A percentile compares a stretch with the other conserved stretches of the same genome.
phyloP scores from a whole-genome alignment of 2,888 invertebrate species.

The Fragum fragum region DNA sequence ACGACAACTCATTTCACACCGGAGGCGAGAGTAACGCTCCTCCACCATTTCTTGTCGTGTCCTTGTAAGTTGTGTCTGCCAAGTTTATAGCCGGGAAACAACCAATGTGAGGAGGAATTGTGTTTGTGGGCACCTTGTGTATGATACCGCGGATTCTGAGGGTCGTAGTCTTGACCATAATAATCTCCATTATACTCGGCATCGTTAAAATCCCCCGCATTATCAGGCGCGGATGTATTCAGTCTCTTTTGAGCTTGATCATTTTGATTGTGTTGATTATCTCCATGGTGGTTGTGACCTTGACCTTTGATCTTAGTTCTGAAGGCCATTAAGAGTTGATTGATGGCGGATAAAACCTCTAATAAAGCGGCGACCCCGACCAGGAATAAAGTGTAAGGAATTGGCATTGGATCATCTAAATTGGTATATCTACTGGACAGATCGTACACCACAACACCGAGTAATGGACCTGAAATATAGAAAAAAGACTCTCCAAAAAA shows the following conservation, averaged over 20 bases:
- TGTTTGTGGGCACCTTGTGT: conserved; percentile 49
- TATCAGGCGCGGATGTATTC: neutral
- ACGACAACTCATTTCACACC: conserved; percentile 2
- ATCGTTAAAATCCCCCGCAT: conserved; percentile 20
- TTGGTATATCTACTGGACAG: conserved; percentile 23
- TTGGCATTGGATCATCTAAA: conserved; percentile 25
- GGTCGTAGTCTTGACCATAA: conserved; percentile 55
- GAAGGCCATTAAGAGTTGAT: conserved; percentile 43
- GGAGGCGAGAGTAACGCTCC: conserved; percentile 56
- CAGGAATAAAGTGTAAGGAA: conserved; percentile 49
- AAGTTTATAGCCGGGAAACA: conserved; percentile 59
- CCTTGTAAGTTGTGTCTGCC: conserved; percentile 56
- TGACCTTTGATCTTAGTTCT: conserved; percentile 33
- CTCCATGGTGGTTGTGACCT: neutral
- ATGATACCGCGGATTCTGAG: conserved; percentile 45
- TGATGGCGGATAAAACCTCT: conserved; percentile 38
- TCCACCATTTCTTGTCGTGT: conserved; percentile 61
- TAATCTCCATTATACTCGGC: conserved; percentile 42
- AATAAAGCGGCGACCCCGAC: conserved; percentile 36
- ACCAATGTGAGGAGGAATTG: conserved; percentile 27
- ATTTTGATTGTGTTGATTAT: neutral
- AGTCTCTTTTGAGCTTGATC: conserved; percentile 9
- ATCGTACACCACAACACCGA: conserved; percentile 40
- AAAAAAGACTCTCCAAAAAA: too few relatives aligned
- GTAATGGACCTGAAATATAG: conserved; percentile 48